Percentiles rank a stretch among this genome's conserved stretches.
Conservation (phyloP, 2,888 invertebrate genomes). For the Synanthedon andrenaeformis region DNA sequence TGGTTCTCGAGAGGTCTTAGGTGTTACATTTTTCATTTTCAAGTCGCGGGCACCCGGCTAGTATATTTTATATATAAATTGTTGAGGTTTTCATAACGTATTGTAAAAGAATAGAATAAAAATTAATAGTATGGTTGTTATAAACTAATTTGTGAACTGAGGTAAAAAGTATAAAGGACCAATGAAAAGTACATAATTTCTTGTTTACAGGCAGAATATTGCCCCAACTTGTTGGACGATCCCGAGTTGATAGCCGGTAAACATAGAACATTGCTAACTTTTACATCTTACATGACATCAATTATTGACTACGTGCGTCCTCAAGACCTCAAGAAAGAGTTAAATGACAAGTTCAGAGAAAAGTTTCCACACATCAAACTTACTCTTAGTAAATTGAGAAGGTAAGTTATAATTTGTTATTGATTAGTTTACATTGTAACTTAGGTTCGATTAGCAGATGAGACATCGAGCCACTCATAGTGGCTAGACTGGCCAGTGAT, state of each 20-base stretch:
- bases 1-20: too few relatives aligned
- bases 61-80: too few relatives aligned
- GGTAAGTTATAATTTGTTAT: conserved; percentile 62
- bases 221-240: conserved; percentile 92
- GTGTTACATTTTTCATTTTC: too few relatives aligned
- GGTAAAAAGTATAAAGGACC: not conserved
- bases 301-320: conserved; percentile 97
- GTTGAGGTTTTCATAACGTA: too few relatives aligned
- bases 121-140: too few relatives aligned
- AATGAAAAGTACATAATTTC: not conserved
- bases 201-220: conserved; percentile 72
- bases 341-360: conserved; percentile 96
- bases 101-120: too few relatives aligned
- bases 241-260: conserved; percentile 92
- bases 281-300: conserved; percentile 93
- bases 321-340: conserved; percentile 94
- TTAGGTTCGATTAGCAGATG: too few relatives aligned
- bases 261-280: conserved; percentile 87
- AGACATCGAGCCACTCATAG: too few relatives aligned
- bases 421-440: too few relatives aligned
- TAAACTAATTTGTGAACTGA: too few relatives aligned
- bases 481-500: too few relatives aligned
- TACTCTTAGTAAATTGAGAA: conserved; percentile 94
- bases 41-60: too few relatives aligned
- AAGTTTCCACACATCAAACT: conserved; percentile 95